Evolutionary conservation across 1,140 invertebrate genomes (phyloP), one percentile per base, ranked within the genome.

Genomic region (Polyergus mexicanus): DNA sequence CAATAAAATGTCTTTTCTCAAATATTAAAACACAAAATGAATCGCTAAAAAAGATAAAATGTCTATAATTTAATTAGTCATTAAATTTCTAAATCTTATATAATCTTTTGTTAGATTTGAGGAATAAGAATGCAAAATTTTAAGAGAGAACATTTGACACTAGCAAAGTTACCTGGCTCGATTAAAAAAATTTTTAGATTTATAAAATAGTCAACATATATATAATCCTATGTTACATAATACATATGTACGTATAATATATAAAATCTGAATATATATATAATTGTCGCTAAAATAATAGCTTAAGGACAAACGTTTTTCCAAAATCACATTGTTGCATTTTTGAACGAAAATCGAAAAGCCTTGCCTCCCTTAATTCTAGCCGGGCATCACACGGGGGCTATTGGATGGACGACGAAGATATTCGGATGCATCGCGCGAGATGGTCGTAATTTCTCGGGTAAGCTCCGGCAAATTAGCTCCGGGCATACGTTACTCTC

Each of bases 391-490:
- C 60, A 66, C 60, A 66, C n/a, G 38, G 13, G 54, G 54, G 0
- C 25, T 41, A 56, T 72, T 54, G 25, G 72, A 72, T 72, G 78
- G 78, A 83, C 62, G 86, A 85, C 74, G 54, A 87, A 86, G 86
- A 93, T 93, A 92, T 93, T 94, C 77, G 86, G 74, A 95, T 94
- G 92, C 93, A 94, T 92, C 91, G 91, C 86, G 90, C 90, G 89
- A 80, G 86, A 86, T 77, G 89, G 86, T 87, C 91, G 91, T 94
- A 94, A 94, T 93, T 94, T 94, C 84, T 87, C 88, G 62, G 89
- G 89, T 92, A 93, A 94, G 92, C 93, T 93, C 86, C 91, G 91
- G 92, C 92, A 94, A 94, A 94, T 94, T 94, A 94, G 92, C 91
- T 92, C 90, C 85, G 89, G 90, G 92, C 93, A 94, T 94, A 94